Percentiles rank a stretch among this genome's conserved stretches.
phyloP scores from a whole-genome alignment of 1,140 invertebrate species.

The Drosophila bipectinata region DNA sequence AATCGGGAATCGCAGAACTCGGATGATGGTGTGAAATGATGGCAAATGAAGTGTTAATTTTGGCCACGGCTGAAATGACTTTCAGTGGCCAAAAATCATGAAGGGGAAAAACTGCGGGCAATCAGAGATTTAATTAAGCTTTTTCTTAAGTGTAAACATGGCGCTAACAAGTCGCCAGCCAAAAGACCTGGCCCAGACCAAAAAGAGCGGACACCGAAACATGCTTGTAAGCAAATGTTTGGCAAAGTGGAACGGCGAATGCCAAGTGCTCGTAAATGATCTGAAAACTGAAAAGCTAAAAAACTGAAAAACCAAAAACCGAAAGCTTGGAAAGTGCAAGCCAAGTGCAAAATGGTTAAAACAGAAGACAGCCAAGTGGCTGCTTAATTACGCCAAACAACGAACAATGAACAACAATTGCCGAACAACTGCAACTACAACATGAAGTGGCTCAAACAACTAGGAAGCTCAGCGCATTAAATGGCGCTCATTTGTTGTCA shows the following conservation, averaged over 20 bases:
- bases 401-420: constrained; percentile 52
- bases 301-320: constrained; percentile 40
- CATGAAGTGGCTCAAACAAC: constrained; percentile 25
- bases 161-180: constrained; percentile 58
- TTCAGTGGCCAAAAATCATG: not conserved
- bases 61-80: constrained; percentile 19
- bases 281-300: constrained; percentile 30
- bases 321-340: constrained; percentile 59
- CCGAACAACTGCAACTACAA: constrained; percentile 28
- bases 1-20: constrained; percentile 14
- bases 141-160: constrained; percentile 53
- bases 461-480: constrained; percentile 65
- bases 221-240: constrained; percentile 80
- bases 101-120: constrained; percentile 16
- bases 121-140: constrained; percentile 27
- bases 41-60: constrained; percentile 77
- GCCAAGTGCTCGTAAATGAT: constrained; percentile 50
- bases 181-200: constrained; percentile 28
- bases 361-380: constrained; percentile 25
- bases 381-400: constrained; percentile 64
- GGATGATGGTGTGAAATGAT: constrained; percentile 63
- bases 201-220: constrained; percentile 64
- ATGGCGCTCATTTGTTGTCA: constrained; percentile 64
- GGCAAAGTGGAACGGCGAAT: constrained; percentile 60
- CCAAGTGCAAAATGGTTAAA: constrained; percentile 44